These are phyloP conservation scores for Marcusenius ussheri DNA, from an alignment of 2,113 vertebrate genomes.

Conservation along the genomic window DNA sequence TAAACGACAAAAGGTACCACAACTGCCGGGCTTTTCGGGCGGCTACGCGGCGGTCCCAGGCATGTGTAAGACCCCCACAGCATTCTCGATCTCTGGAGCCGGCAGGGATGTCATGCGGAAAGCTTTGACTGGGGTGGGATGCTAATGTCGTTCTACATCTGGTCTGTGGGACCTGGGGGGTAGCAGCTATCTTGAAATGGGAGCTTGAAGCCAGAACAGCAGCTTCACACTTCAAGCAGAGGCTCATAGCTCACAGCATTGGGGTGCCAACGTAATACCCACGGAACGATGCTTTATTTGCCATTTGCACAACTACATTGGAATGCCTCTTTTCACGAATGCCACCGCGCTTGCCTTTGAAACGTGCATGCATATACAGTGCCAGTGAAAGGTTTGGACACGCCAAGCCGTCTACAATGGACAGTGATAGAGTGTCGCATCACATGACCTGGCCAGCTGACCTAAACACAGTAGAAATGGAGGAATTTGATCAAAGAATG, in stretches of 20 bases:
- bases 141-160: background rate
- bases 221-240: background rate
- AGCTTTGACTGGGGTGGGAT: background rate
- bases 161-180: background rate
- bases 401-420: background rate
- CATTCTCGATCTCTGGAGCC: constrained; percentile 22
- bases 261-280: background rate
- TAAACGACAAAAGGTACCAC: background rate
- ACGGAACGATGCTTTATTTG: background rate
- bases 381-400: background rate
- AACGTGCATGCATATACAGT: background rate
- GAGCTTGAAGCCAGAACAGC: background rate
- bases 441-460: background rate
- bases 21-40: background rate
- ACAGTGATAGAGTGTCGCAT: background rate
- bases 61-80: constrained; percentile 19
- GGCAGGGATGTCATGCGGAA: constrained; percentile 20
- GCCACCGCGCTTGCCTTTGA: background rate
- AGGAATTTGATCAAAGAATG: background rate
- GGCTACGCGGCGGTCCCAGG: constrained; percentile 45
- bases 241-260: background rate
- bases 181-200: background rate
- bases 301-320: background rate
- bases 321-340: background rate
- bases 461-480: background rate